Conservation (phyloP, 2,888 invertebrate species). For the Biston stratarius region DNA sequence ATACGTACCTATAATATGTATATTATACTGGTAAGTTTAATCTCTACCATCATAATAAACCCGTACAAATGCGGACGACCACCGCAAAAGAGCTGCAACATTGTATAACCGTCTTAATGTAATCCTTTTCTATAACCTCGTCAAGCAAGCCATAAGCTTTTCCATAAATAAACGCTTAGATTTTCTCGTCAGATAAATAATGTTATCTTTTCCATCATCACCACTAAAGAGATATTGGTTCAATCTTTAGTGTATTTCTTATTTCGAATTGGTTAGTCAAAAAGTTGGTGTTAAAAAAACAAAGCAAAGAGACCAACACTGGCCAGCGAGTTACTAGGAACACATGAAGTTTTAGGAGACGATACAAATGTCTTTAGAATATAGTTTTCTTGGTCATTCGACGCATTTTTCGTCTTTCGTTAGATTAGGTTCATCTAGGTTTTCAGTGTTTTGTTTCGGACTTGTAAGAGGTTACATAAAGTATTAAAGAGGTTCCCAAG, state of each 20-base stretch:
- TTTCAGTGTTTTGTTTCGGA: neutral
- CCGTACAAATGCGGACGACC: constrained; percentile 5
- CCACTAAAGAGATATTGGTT: neutral
- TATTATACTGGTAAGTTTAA: no score
- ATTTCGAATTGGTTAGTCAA: constrained; percentile 1
- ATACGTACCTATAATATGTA: no score
- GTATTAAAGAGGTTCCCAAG: no score
- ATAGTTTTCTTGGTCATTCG: constrained; percentile 1
- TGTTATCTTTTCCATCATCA: neutral
- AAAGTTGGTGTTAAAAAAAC: constrained; percentile 38
- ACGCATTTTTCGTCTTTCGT: neutral
- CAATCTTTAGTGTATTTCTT: no score
- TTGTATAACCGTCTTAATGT: constrained; percentile 6
- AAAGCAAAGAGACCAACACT: constrained; percentile 67
- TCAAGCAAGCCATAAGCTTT: neutral
- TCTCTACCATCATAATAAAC: constrained; percentile 18
- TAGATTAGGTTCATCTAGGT: neutral
- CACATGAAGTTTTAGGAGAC: constrained; percentile 58
- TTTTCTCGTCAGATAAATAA: neutral
- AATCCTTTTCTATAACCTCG: constrained; percentile 7
- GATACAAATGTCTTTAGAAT: constrained; percentile 27
- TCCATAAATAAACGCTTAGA: constrained; percentile 7
- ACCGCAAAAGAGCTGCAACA: constrained; percentile 23
- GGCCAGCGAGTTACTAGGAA: constrained; percentile 76
- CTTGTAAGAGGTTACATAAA: no score